Evolutionary conservation across 2,888 invertebrate genomes (phyloP).

Genomic region (Polietes domitor): DNA sequence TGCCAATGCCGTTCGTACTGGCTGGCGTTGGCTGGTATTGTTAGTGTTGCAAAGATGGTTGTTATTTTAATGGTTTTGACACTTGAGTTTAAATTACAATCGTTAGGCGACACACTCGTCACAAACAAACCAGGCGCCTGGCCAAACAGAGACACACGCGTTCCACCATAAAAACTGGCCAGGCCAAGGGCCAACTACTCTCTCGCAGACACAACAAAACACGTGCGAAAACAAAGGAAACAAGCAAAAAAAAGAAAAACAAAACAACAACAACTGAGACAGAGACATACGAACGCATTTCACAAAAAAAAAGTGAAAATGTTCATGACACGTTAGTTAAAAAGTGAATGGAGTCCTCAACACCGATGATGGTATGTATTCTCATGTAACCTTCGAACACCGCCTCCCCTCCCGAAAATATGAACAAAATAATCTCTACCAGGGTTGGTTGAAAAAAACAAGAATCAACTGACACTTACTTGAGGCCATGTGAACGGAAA

Average conservation of each 20-base stretch:
- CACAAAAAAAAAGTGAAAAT: not conserved
- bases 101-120: constrained; percentile 28
- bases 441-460: not conserved
- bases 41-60: constrained; percentile 18
- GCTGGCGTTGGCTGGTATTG: not conserved
- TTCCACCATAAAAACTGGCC: not conserved
- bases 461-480: not conserved
- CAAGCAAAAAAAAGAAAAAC: not conserved
- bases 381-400: not conserved
- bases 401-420: not conserved
- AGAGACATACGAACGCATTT: not conserved
- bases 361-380: not conserved
- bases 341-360: constrained; percentile 3
- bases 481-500: not conserved
- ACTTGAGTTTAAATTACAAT: constrained; percentile 49
- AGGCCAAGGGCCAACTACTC: constrained; percentile 14
- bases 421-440: not conserved
- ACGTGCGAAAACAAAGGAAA: not conserved
- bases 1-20: not conserved
- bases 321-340: constrained; percentile 18
- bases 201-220: constrained; percentile 1
- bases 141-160: not conserved
- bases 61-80: constrained; percentile 51
- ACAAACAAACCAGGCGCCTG: not conserved
- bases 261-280: not conserved